These are phyloP conservation scores for Drosophila arawakana DNA, from an alignment of 1,140 invertebrate species.

Conservation along the genomic window DNA sequence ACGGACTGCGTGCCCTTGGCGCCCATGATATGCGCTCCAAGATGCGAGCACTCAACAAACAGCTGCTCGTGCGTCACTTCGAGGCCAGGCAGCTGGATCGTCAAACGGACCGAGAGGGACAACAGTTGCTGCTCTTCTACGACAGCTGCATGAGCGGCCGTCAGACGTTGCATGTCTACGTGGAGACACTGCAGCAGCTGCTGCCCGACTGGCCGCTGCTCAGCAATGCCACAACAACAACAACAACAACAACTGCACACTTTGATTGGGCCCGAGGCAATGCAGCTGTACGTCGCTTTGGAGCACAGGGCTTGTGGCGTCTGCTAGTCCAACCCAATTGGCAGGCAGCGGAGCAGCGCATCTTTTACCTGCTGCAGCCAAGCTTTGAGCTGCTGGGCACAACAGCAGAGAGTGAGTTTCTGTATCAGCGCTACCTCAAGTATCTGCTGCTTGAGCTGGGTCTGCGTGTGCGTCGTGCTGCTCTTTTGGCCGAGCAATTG, in stretches of 20 bases:
- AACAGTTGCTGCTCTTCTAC: conserved; percentile 55
- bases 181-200: conserved; percentile 46
- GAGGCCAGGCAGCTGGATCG: conserved; percentile 2
- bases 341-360: conserved; percentile 67
- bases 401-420: conserved; percentile 47
- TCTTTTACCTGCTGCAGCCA: conserved; percentile 72
- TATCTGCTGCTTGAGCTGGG: conserved; percentile 67
- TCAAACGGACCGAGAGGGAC: background rate
- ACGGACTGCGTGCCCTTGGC: conserved; percentile 41
- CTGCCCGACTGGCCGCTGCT: conserved; percentile 56
- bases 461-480: conserved; percentile 59
- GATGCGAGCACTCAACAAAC: conserved; percentile 60
- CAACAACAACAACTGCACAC: background rate
- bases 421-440: conserved; percentile 72
- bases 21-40: conserved; percentile 64
- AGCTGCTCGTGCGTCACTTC: conserved; percentile 57
- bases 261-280: conserved; percentile 60
- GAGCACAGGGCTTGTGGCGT: conserved; percentile 63
- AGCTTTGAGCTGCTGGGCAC: conserved; percentile 51
- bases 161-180: conserved; percentile 52
- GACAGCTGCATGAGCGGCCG: conserved; percentile 53
- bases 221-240: conserved; percentile 5
- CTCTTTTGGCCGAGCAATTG: conserved; percentile 47
- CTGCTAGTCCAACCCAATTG: conserved; percentile 67
- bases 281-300: conserved; percentile 60